A percentile compares a stretch with the other conserved stretches of the same genome.
Evolutionary conservation across 2,113 vertebrate species (phyloP).

Genomic region (Astatoreochromis straeleni): DNA sequence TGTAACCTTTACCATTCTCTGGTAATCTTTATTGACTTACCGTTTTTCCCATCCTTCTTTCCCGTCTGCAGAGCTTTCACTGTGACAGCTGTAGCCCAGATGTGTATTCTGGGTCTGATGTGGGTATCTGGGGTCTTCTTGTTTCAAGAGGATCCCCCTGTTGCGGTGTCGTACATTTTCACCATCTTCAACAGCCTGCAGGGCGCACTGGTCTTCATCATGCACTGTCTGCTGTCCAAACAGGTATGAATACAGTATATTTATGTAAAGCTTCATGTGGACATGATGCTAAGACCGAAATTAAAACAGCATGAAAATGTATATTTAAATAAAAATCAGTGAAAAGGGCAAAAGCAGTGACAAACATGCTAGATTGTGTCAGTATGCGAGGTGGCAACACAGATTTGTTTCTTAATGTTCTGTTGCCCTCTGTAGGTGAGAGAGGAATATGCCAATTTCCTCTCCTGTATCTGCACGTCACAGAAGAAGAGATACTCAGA

Average conservation of each 20-base stretch:
- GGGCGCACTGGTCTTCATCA: conserved; percentile 78
- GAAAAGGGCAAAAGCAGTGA: neutral
- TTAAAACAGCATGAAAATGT: neutral
- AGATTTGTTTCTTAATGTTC: neutral
- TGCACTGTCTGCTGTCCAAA: conserved; percentile 83
- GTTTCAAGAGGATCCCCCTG: conserved; percentile 43
- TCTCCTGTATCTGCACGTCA: conserved; percentile 44
- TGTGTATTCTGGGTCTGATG: conserved; percentile 80
- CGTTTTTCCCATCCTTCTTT: neutral
- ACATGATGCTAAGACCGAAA: neutral
- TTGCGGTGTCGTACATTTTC: conserved; percentile 71
- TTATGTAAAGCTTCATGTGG: neutral
- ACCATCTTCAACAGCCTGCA: conserved; percentile 82
- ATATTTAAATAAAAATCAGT: neutral
- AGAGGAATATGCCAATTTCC: conserved; percentile 74
- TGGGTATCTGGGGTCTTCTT: conserved; percentile 84
- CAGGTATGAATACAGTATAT: conserved; percentile 61
- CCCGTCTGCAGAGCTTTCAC: conserved; percentile 71
- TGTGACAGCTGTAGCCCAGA: conserved; percentile 80
- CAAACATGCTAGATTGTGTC: neutral
- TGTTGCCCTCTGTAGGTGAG: conserved; percentile 74
- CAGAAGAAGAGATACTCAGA: conserved; percentile 73
- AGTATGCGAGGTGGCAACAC: no score
- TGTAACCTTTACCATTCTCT: neutral
- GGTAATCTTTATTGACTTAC: neutral